A percentile compares a stretch with the other conserved stretches of the same genome.
Conservation (phyloP, 2,113 vertebrate species). For the Sander lucioperca region DNA sequence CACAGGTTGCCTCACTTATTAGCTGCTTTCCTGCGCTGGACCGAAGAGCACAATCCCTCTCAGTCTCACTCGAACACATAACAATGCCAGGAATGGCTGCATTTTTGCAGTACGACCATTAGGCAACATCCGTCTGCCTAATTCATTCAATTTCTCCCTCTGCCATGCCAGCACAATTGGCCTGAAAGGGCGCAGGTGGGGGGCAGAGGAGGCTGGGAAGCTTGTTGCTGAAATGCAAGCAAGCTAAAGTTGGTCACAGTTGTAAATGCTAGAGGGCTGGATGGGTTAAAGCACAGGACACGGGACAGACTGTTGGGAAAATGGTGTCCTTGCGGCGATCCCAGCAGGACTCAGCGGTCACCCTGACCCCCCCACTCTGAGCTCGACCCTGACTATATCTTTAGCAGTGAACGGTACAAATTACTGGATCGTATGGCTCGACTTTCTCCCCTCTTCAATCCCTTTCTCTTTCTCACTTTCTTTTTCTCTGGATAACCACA, state of each 20-base stretch:
- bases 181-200: constrained; percentile 63
- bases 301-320: constrained; percentile 50
- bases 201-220: constrained; percentile 39
- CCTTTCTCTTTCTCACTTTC: constrained; percentile 63
- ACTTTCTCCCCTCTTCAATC: constrained; percentile 46
- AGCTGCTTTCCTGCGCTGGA: constrained; percentile 61
- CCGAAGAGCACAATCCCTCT: constrained; percentile 68
- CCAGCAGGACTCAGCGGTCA: constrained; percentile 21
- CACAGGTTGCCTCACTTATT: constrained; percentile 73
- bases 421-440: constrained; percentile 68
- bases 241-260: constrained; percentile 44
- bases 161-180: constrained; percentile 68
- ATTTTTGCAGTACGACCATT: constrained; percentile 67
- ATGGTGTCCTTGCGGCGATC: constrained; percentile 53
- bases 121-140: constrained; percentile 70
- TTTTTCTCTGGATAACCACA: constrained; percentile 76
- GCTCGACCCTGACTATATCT: constrained; percentile 62
- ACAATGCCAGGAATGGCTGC: constrained; percentile 72
- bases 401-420: constrained; percentile 68
- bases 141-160: constrained; percentile 69
- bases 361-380: constrained; percentile 45
- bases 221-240: constrained; percentile 34
- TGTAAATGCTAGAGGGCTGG: constrained; percentile 17
- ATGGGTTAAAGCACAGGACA: constrained; percentile 52
- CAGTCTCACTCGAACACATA: constrained; percentile 68